Percentiles rank a stretch among this genome's conserved stretches.
These are phyloP conservation scores for Phalera bucephala DNA, from an alignment of 2,888 invertebrate genomes.

Conservation along the genomic window DNA sequence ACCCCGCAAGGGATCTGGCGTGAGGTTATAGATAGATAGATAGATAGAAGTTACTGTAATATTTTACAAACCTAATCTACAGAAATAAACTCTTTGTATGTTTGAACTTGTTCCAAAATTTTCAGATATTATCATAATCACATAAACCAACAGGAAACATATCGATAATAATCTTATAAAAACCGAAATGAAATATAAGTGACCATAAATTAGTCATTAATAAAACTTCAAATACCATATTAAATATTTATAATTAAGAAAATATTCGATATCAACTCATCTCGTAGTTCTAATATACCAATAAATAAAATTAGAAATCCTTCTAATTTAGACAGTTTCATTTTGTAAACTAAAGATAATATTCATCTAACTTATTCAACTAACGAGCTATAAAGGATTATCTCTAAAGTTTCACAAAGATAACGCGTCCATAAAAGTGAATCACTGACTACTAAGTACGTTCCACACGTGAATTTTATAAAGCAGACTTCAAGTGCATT, in stretches of 20 bases:
- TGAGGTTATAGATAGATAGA: too few species aligned
- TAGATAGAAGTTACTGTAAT: too few species aligned
- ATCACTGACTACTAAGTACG: slow-evolving; percentile 42
- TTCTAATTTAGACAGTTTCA: slow-evolving; percentile 7
- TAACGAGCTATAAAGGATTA: slow-evolving; percentile 20
- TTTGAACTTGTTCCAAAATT: not conserved
- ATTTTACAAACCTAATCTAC: not conserved
- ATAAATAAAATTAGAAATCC: slow-evolving; percentile 2
- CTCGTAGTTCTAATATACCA: slow-evolving; percentile 6
- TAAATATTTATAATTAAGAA: slow-evolving; percentile 14
- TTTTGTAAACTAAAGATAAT: slow-evolving; percentile 11
- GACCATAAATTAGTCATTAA: not conserved
- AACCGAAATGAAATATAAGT: not conserved
- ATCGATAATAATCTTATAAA: not conserved
- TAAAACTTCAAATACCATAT: not conserved
- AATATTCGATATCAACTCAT: slow-evolving; percentile 8
- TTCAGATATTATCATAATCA: not conserved
- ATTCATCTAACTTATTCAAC: slow-evolving; percentile 11
- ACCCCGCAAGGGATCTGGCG: too few species aligned
- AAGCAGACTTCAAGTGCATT: slow-evolving; percentile 62
- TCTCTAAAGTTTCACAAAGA: slow-evolving; percentile 19
- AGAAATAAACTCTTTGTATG: too few species aligned
- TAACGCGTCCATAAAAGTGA: slow-evolving; percentile 39
- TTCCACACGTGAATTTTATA: slow-evolving; percentile 65
- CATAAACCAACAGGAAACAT: slow-evolving; percentile 1